Evolutionary conservation across 1,140 invertebrate genomes (phyloP).

Genomic region (Pseudomyrmex gracilis): DNA sequence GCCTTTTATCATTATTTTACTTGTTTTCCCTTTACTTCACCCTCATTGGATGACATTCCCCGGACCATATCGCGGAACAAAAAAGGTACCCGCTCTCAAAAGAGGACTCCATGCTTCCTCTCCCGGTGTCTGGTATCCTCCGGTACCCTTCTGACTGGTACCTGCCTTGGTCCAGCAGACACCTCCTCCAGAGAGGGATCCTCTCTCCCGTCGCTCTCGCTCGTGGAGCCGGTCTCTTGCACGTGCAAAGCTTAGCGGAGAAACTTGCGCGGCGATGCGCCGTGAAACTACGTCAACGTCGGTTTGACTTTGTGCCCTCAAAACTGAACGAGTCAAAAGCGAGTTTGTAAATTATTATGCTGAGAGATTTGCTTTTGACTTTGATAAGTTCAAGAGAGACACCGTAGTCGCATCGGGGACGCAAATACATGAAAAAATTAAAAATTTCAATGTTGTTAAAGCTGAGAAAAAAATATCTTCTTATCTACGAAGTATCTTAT

Average conservation of each 20-base stretch:
- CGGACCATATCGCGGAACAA: conserved; percentile 73
- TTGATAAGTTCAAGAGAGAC: conserved; percentile 36
- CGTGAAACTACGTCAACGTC: conserved; percentile 39
- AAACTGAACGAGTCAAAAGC: conserved; percentile 14
- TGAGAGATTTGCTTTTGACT: conserved; percentile 36
- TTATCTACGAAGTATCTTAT: background rate
- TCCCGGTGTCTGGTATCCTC: conserved; percentile 55
- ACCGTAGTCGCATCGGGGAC: background rate
- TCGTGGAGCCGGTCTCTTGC: conserved; percentile 33
- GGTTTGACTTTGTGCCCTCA: conserved; percentile 56
- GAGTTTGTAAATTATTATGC: conserved; percentile 35
- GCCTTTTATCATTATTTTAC: conserved; percentile 87
- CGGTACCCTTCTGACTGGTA: conserved; percentile 70
- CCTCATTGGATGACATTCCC: conserved; percentile 85
- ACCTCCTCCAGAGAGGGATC: conserved; percentile 58
- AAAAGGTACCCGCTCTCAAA: conserved; percentile 70
- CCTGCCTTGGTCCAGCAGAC: conserved; percentile 70
- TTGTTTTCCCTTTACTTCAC: conserved; percentile 85
- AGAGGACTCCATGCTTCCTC: conserved; percentile 76
- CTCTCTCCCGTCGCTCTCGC: conserved; percentile 25
- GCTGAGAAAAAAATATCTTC: background rate
- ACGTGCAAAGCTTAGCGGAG: conserved; percentile 23
- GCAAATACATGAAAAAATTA: conserved; percentile 10
- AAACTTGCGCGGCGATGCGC: conserved; percentile 40
- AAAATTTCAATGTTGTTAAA: background rate